Percentiles rank a stretch among this genome's conserved stretches.
Conservation (phyloP, 1,140 invertebrate genomes). For the Temnothorax curvispinosus region DNA sequence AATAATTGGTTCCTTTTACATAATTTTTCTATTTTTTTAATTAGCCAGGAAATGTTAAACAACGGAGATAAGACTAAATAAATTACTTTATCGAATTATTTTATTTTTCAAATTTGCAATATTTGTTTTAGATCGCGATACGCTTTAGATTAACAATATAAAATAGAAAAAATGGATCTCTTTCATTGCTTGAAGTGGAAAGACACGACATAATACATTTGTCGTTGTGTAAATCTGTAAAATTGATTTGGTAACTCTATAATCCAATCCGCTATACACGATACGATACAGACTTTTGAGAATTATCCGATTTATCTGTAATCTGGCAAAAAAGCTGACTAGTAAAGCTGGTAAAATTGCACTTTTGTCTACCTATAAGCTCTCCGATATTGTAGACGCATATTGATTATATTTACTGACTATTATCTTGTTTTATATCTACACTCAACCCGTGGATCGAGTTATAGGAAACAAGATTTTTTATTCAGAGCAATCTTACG, state of each 20-base stretch:
- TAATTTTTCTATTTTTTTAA: not conserved
- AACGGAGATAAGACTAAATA: not conserved
- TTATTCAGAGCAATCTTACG: not conserved
- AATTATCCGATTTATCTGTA: slow-evolving; percentile 42
- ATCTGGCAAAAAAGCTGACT: slow-evolving; percentile 38
- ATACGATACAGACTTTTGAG: slow-evolving; percentile 16
- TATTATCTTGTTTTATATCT: not conserved
- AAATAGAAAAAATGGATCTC: not conserved
- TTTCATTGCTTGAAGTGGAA: not conserved
- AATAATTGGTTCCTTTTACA: not conserved
- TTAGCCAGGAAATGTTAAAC: not conserved
- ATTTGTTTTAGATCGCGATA: not conserved
- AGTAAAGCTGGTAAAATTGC: slow-evolving; percentile 34
- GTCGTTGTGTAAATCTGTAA: slow-evolving; percentile 28
- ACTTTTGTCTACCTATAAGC: slow-evolving; percentile 24
- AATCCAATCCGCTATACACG: slow-evolving; percentile 9
- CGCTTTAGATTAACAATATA: not conserved
- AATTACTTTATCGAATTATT: not conserved
- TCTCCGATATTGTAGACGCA: slow-evolving; percentile 4
- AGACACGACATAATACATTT: slow-evolving; percentile 10
- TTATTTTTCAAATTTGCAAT: not conserved
- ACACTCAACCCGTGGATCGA: not conserved
- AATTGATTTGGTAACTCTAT: slow-evolving; percentile 7
- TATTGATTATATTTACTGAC: slow-evolving; percentile 27
- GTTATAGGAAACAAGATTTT: not conserved